Percentiles rank a stretch among this genome's conserved stretches.
These are phyloP conservation scores for Ferdinandea cuprea DNA, from an alignment of 2,888 invertebrate species.

Conservation along the genomic window DNA sequence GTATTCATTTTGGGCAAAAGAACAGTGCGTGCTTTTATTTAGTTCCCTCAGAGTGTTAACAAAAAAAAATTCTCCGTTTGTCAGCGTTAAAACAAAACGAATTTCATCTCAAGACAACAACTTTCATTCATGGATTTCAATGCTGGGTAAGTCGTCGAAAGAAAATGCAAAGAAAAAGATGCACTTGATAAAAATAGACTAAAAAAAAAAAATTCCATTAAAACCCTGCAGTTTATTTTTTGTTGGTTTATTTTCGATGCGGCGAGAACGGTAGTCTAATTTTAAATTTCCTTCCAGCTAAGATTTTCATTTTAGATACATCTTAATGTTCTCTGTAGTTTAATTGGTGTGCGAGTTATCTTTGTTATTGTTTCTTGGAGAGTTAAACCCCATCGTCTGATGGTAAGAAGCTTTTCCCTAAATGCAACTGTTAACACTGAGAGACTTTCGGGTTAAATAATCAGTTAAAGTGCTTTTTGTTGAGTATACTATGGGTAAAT, in stretches of 20 bases:
- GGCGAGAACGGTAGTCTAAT: conserved; percentile 10
- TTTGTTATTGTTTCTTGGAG: conserved; percentile 14
- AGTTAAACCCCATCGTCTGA: conserved; percentile 32
- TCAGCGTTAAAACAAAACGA: conserved; percentile 31
- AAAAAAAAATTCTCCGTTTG: neutral
- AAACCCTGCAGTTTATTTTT: conserved; percentile 25
- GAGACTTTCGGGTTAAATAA: conserved; percentile 65
- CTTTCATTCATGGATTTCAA: conserved; percentile 73
- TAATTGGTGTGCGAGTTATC: conserved; percentile 32
- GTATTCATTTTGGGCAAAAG: neutral
- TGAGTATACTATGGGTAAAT: conserved; percentile 19
- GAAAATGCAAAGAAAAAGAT: neutral
- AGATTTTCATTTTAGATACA: conserved; percentile 5
- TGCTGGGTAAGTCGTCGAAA: conserved; percentile 63
- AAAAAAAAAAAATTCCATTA: neutral
- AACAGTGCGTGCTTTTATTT: conserved; percentile 27
- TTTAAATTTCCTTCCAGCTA: conserved; percentile 47
- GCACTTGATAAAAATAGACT: conserved; percentile 45
- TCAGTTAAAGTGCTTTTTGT: conserved; percentile 61
- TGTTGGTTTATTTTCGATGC: conserved; percentile 36
- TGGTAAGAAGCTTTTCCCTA: conserved; percentile 51
- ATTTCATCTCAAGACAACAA: conserved; percentile 38
- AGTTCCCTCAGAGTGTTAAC: conserved; percentile 16
- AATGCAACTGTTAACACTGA: conserved; percentile 42
- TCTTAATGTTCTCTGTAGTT: conserved; percentile 7